Base-by-base conservation (phyloP, 1,140 invertebrate species). In the Zelostemma sp. region DNA sequence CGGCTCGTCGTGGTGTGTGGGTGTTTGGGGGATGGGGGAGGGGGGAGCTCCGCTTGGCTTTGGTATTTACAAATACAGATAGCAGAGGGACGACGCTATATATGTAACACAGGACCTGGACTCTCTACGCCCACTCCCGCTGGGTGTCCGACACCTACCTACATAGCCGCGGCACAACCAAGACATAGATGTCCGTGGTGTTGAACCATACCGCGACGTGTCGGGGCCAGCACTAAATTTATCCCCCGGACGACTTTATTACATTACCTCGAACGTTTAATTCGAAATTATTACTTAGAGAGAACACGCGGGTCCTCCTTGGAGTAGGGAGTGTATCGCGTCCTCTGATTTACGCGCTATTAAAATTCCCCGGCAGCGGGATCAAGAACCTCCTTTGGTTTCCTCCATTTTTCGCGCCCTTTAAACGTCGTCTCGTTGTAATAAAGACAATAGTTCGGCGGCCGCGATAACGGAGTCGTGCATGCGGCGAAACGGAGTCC, bases 101-200 rank as follows among this genome's bases (percentile, higher is more conserved):
- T n/a, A n/a, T n/a, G n/a, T n/a, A n/a, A 77, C 77, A 74, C 62
- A 66, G 75, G 64, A 71, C 66, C 66, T 74, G 65, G 67, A 62
- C 68, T 72, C 78, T 74, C 71, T 73, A 72, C 81, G 81, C 81
- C 81, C 81, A 83, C 81, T 80, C 81, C 81, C 75, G 81, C 81
- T 83, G 81, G 79, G 80, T 83, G 80, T 83, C 81, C 81, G 76
- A 83, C 81, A 83, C 81, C 80, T 83, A 83, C 81, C 81, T 82
- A 80, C 79, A 82, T 75, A 73, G 71, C 73, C 67, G 74, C 70
- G 73, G 73, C 79, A 80, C 79, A 75, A 79, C 79, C 57, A 12
- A 60, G 57, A 51, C 64, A 50, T 43, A 49, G 54, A 63, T 40
- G 55, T 55, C 63, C 62, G 53, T 63, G 41, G 72, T 63, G 55